Evolutionary conservation across 1,140 invertebrate genomes (phyloP), one percentile per base, ranked within the genome.

Genomic region (Asbolus verrucosus): DNA sequence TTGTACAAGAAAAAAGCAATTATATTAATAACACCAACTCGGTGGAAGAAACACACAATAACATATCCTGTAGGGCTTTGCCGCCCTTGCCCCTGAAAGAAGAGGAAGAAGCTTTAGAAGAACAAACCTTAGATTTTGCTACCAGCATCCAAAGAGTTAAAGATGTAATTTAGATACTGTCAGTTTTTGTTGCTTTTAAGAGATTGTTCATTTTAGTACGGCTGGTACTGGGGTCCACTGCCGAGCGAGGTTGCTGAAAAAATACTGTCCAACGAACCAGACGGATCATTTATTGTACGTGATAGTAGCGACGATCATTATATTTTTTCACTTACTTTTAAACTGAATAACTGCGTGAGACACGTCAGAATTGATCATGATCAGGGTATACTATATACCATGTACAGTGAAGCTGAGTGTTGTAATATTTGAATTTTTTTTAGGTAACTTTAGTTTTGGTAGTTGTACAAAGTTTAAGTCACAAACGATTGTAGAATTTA

Each of bases 161-260:
- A 87, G 93, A 96, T 84, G 93, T 95, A 84, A 87, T 92, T 89
- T n/a, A n/a, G n/a, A n/a, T n/a, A n/a, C 70, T 13, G 14, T 21
- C 18, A 33, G 11, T 63, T 62, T 33, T 13, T 24, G 31, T 15
- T n/a, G 14, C 9, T 46, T 62, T 62, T 31, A 2, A 43, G 14
- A 16, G 13, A 38, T 36, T 60, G 70, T 43, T 72, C 63, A 33
- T 86, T 88, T 70, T 79, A 97, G 95, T 95, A 94, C 83, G 95
- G 94, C 36, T 98, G 96, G 96, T 99, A 99, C 82, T 99, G 96
- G 96, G 97, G 97, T 74, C 96, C 96, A 38, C 89, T 98, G 77
- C 95, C 94, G 63, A 94, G 95, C 46, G 94, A 97, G 82, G 91
- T 92, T 66, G 96, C 96, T 0, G 96, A 98, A 81, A 94, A 94